Evolutionary conservation across 2,888 invertebrate species (phyloP), one percentile per base, ranked within the genome.

Genomic region (Meliscaeva auricollis): DNA sequence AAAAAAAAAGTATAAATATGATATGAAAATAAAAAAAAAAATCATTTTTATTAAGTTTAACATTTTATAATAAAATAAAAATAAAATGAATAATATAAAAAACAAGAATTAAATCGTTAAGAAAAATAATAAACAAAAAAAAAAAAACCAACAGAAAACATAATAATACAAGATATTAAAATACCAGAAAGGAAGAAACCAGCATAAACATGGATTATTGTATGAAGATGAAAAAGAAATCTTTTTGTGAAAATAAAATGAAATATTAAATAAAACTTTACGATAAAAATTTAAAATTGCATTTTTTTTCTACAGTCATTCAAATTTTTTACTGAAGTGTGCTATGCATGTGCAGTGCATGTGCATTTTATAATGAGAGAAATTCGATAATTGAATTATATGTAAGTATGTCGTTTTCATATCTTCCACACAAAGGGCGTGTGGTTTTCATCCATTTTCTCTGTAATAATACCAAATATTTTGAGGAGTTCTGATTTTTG

Each of bases 241-340:
- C 76, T 81, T 81, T 80, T 85, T 85, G 81, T 85, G 85, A 60
- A 85, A 72, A 76, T 85, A 85, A 85, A 81, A 77, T 85, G 85
- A 73, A 77, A 68, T 85, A 85, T 85, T 85, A 81, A 85, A 85
- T 85, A 85, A 85, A 85, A 85, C 85, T 85, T 81, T 85, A 85
- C 85, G 81, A 85, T 85, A 85, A 85, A 85, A 85, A 73, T 69
- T 85, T 68, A 85, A 76, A 17, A 30, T 15, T 20, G 13, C 48
- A 15, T 74, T 79, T 66, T 56, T 48, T 50, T 50, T 26, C 8
- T 15, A 62, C 38, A 9, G 2, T 38, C n/a, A n/a, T n/a, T n/a
- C n/a, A n/a, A n/a, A n/a, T n/a, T n/a, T n/a, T n/a, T n/a, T n/a
- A n/a, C n/a, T n/a, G n/a, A n/a, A n/a, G n/a, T n/a, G n/a, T n/a